phyloP scores from a whole-genome alignment of 2,888 invertebrate species.

The Rhamnusium bicolor region DNA sequence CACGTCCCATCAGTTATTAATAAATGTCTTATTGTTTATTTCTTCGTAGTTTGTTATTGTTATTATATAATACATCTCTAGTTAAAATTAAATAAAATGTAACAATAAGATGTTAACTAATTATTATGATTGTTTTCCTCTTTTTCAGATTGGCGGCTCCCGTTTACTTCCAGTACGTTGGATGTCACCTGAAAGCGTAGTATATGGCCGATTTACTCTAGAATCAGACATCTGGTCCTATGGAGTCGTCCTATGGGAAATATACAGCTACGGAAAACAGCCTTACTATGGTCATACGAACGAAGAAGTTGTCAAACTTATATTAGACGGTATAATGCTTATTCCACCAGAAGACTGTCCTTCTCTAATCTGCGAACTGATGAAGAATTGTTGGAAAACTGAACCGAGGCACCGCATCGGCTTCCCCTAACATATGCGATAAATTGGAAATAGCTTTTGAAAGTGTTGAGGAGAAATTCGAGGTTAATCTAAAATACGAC shows the following conservation, averaged over 20 bases:
- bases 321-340: slow-evolving; percentile 85
- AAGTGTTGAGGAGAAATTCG: slow-evolving; percentile 43
- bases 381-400: slow-evolving; percentile 86
- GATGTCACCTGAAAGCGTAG: slow-evolving; percentile 95
- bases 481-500: slow-evolving; percentile 47
- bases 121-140: not conserved
- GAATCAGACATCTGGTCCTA: slow-evolving; percentile 96
- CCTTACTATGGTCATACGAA: slow-evolving; percentile 94
- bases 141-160: slow-evolving; percentile 80
- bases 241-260: slow-evolving; percentile 95
- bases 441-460: slow-evolving; percentile 73
- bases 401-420: slow-evolving; percentile 85
- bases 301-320: slow-evolving; percentile 87
- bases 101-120: too few species aligned
- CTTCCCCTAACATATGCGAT: slow-evolving; percentile 81
- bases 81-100: too few species aligned
- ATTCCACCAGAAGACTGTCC: slow-evolving; percentile 87
- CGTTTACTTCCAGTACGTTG: slow-evolving; percentile 91
- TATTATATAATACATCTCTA: too few species aligned
- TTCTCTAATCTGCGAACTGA: slow-evolving; percentile 80
- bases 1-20: too few species aligned
- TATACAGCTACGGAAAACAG: slow-evolving; percentile 92
- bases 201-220: slow-evolving; percentile 90
- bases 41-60: too few species aligned
- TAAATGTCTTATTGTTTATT: too few species aligned